Base-by-base conservation (phyloP, 2,888 invertebrate species). In the Ephialtes manifestator region DNA sequence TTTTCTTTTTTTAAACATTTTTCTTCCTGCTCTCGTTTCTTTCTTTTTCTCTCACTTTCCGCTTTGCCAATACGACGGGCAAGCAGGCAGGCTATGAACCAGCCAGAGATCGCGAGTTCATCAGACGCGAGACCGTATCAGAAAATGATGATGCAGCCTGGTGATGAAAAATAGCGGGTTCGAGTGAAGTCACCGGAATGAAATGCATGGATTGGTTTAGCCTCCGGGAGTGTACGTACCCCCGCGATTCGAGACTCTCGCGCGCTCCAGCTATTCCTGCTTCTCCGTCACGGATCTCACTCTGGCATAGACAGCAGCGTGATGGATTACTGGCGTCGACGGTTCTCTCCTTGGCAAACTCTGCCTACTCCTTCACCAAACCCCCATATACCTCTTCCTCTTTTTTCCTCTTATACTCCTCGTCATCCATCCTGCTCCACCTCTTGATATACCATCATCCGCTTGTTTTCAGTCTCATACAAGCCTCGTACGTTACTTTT, bases 161-260 rank as follows among this genome's bases (percentile, higher is more conserved):
- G 88, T 87, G 90, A 92, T 93, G 93, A 92, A 93, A 93, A 93
- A 93, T 93, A 91, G 92, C 90, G 91, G 89, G 88, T 89, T 91
- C 88, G 89, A 91, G 91, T 89, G 90, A 91, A 93, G 93, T 92
- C 92, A 90, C 91, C 89, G 92, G 92, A 93, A 92, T 91, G 92
- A 92, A 93, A 93, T 93, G 93, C 93, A 92, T 92, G 92, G 93
- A 93, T 93, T 93, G 93, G 91, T 93, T 93, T 92, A 92, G 93
- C 92, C 91, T 89, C 88, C 65, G 88, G 91, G 89, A 92, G 24
- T 76, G 51, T 71, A 76, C 51, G 55, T 75, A 70, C 60, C 48
- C 43, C 13, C 71, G 46, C 24, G 35, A 51, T 53, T 24, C 72
- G 55, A n/a, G 24, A 24, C 46, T 28, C 76, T 2, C 31, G 10